phyloP scores from a whole-genome alignment of 2,113 vertebrate genomes.

The Oryzias woworae region DNA sequence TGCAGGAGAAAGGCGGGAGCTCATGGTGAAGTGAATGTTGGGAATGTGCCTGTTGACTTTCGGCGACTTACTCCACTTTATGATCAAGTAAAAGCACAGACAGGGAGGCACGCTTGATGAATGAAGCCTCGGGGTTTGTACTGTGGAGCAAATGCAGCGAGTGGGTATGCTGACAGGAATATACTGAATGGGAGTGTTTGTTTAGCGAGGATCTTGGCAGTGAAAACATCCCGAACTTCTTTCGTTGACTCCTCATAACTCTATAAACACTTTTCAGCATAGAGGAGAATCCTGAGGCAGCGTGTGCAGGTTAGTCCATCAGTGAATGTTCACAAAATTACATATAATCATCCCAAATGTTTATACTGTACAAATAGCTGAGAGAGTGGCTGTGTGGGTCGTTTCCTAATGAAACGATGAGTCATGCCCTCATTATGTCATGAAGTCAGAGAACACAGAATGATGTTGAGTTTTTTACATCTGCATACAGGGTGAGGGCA shows the following conservation, averaged over 20 bases:
- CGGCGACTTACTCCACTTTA: conserved; percentile 1
- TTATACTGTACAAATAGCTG: conserved; percentile 67
- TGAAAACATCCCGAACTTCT: conserved; percentile 38
- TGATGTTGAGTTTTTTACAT: neutral
- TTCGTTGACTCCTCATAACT: conserved; percentile 55
- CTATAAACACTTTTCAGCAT: conserved; percentile 53
- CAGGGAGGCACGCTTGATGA: conserved; percentile 42
- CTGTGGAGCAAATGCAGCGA: conserved; percentile 42
- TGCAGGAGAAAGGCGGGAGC: conserved; percentile 14
- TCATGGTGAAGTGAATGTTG: conserved; percentile 8
- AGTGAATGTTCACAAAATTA: conserved; percentile 60
- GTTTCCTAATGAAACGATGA: neutral
- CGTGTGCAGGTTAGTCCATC: conserved; percentile 29
- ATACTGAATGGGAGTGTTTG: conserved; percentile 56
- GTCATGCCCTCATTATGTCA: neutral
- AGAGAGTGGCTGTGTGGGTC: conserved; percentile 47
- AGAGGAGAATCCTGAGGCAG: conserved; percentile 55
- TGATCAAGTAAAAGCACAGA: conserved; percentile 1
- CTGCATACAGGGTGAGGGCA: too few relatives aligned
- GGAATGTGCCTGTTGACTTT: conserved; percentile 34
- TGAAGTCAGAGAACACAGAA: neutral
- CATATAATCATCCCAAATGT: conserved; percentile 72
- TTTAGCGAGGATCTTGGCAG: conserved; percentile 55
- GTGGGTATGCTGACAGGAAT: conserved; percentile 44
- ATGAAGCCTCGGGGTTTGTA: conserved; percentile 37